A percentile compares a stretch with the other conserved stretches of the same genome.
phyloP scores from a whole-genome alignment of 2,113 vertebrate genomes.

The Plestiodon gilberti region DNA sequence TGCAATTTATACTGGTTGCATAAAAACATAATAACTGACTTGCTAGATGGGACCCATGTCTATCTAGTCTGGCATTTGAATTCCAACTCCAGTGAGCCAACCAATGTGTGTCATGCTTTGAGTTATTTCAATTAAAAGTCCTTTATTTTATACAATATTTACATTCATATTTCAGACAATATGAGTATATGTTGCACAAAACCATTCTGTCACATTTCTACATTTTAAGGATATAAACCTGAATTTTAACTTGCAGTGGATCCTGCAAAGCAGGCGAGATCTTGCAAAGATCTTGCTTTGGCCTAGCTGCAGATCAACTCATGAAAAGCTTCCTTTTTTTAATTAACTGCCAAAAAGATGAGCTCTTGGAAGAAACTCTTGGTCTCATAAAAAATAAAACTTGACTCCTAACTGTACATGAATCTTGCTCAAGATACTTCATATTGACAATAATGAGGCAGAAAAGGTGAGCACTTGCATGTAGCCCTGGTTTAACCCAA shows the following conservation, averaged over 20 bases:
- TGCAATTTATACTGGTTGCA: no score
- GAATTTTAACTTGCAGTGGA: not conserved
- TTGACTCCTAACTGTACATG: not conserved
- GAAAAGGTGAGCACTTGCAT: not conserved
- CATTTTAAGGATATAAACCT: not conserved
- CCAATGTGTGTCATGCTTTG: not conserved
- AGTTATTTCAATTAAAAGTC: not conserved
- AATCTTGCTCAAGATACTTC: not conserved
- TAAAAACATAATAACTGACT: not conserved
- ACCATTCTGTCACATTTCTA: not conserved
- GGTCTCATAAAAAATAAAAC: not conserved
- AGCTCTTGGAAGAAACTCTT: not conserved
- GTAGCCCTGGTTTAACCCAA: not conserved
- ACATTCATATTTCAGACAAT: not conserved
- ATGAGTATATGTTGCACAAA: not conserved
- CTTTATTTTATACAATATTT: slow-evolving; percentile 10
- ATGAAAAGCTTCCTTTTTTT: not conserved
- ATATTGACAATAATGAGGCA: no score
- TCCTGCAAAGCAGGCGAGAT: not conserved
- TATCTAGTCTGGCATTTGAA: not conserved
- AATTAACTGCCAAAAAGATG: not conserved
- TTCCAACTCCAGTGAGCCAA: not conserved
- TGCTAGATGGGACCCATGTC: not conserved
- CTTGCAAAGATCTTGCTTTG: not conserved
- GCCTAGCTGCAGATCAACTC: not conserved